Conservation (phyloP, 2,888 invertebrate genomes). For the Amorpha juglandis region DNA sequence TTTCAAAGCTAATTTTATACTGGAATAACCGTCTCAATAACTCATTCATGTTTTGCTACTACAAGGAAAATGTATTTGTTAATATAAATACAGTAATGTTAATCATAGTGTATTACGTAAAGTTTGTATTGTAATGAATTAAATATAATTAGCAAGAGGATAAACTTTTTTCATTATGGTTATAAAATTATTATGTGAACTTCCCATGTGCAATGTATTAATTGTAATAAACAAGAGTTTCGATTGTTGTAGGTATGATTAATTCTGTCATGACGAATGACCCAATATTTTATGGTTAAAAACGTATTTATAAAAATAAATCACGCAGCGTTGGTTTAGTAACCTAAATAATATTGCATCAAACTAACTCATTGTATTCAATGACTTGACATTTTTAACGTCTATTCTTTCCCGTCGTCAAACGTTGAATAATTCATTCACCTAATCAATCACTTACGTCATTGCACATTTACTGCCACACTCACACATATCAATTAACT, state of each 20-base stretch:
- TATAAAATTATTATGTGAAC: background rate
- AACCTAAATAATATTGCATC: background rate
- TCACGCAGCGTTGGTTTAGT: background rate
- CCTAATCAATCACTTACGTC: background rate
- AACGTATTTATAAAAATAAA: background rate
- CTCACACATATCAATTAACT: no score
- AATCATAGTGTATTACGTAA: slow-evolving; percentile 28
- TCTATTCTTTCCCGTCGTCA: background rate
- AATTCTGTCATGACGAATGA: background rate
- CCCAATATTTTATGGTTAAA: background rate
- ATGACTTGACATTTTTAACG: background rate
- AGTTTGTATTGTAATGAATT: slow-evolving; percentile 32
- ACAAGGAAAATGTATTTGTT: slow-evolving; percentile 27
- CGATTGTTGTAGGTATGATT: background rate
- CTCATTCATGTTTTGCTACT: slow-evolving; percentile 25
- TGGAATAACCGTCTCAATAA: slow-evolving; percentile 25
- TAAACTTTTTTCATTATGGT: background rate
- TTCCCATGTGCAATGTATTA: background rate
- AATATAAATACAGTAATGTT: slow-evolving; percentile 26
- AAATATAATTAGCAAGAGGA: background rate
- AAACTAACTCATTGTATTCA: background rate
- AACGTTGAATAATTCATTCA: background rate
- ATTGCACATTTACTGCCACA: background rate
- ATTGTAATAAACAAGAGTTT: background rate
- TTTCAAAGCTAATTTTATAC: slow-evolving; percentile 13